A percentile compares a stretch with the other conserved stretches of the same genome.
phyloP scores from a whole-genome alignment of 1,140 invertebrate species.

The Gonioctena quinquepunctata region DNA sequence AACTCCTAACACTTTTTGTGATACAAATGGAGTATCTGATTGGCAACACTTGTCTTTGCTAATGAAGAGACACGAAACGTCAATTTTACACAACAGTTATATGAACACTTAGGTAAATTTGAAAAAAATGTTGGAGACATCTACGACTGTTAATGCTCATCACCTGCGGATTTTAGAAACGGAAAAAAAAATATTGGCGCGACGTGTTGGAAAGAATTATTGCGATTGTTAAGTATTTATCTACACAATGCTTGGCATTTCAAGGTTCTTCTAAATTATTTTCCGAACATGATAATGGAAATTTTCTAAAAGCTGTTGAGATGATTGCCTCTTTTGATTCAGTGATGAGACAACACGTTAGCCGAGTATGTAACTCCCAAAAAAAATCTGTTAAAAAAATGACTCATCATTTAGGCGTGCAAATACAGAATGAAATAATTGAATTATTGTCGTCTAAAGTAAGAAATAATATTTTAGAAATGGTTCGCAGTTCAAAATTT shows the following conservation, averaged over 20 bases:
- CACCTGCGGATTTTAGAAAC: conserved; percentile 17
- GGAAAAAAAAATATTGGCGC: conserved; percentile 14
- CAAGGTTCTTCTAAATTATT: neutral
- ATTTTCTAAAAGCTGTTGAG: conserved; percentile 24
- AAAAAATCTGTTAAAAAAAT: conserved; percentile 1
- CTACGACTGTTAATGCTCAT: conserved; percentile 13
- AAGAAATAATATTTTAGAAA: conserved; percentile 39
- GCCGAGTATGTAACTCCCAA: conserved; percentile 2
- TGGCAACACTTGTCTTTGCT: conserved; percentile 16
- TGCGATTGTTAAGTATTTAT: conserved; percentile 18
- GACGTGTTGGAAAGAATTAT: conserved; percentile 23
- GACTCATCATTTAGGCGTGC: conserved; percentile 10
- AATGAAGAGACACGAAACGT: conserved; percentile 15
- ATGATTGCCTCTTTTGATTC: conserved; percentile 16
- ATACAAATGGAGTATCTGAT: conserved; percentile 19
- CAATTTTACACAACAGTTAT: conserved; percentile 15
- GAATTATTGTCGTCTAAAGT: conserved; percentile 41
- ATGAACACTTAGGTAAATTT: conserved; percentile 5
- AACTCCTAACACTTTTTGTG: conserved; percentile 24
- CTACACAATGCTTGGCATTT: neutral
- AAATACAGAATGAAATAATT: conserved; percentile 37
- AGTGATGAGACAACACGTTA: conserved; percentile 8
- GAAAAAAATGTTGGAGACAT: conserved; percentile 14
- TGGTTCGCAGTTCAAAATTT: conserved; percentile 47
- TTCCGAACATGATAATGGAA: conserved; percentile 1